Evolutionary conservation across 2,888 invertebrate genomes (phyloP), one percentile per base, ranked within the genome.

Genomic region (Cyaniris semiargus): DNA sequence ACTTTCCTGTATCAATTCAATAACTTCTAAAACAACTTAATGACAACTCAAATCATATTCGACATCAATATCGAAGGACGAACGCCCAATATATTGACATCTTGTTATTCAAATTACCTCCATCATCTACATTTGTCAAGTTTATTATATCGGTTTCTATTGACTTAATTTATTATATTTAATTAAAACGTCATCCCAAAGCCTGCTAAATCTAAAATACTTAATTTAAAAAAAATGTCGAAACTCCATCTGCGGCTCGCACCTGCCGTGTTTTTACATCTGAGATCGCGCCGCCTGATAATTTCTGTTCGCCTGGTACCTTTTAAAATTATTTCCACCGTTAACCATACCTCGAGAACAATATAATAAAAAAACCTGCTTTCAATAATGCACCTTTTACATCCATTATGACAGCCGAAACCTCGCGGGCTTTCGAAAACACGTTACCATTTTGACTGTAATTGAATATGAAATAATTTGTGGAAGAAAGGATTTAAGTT

Each of bases 241-340:
- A 74, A 74, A 74, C 79, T 78, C 84, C 90, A 90, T 89, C 90
- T 89, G 89, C 86, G 84, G 84, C 79, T 80, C 83, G 85, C 89
- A 89, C 89, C 89, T 89, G 88, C 86, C 84, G 82, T 81, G 84
- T 87, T 89, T 88, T 89, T 87, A 86, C 83, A 83, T 82, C 81
- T 81, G 80, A 79, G 84, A 83, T 83, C 82, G 79, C 79, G 80
- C 81, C 80, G 78, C 80, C 81, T 80, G 83, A 83, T 84, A 84
- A 83, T 82, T 82, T 80, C 81, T 84, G 83, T 78, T 78, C 78
- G 79, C 82, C 82, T 84, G 81, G 83, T 84, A 82, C 79, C 79
- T 80, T 82, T 81, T 81, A 76, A 82, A 83, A 83, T 82, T 83
- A 83, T 82, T 80, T 83, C 83, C 81, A 80, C 79, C 82, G 72